Evolutionary conservation across 2,888 invertebrate genomes (phyloP).

Genomic region (Drosophila kuntzei): DNA sequence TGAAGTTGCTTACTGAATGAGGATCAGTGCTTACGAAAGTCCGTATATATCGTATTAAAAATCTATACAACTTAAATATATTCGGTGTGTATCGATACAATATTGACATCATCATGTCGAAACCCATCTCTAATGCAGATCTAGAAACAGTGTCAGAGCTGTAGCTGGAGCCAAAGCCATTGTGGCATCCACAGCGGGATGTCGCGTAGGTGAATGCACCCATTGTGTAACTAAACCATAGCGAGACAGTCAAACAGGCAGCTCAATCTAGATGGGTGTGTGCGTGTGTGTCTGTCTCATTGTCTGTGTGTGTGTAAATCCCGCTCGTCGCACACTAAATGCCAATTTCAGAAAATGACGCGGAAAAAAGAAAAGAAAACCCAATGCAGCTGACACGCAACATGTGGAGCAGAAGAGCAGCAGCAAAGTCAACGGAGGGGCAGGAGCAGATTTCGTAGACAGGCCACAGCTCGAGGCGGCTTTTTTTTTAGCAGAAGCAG

Average conservation of each 20-base stretch:
- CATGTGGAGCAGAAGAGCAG: conserved; percentile 51
- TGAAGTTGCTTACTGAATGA: too few species aligned
- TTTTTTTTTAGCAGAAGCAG: conserved; percentile 19
- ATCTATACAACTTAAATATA: too few species aligned
- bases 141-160: conserved; percentile 30
- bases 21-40: not conserved
- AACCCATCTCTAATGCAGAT: conserved; percentile 14
- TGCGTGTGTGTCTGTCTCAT: conserved; percentile 31
- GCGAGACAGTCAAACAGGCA: conserved; percentile 66
- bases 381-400: conserved; percentile 66
- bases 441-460: conserved; percentile 3
- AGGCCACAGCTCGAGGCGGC: conserved; percentile 56
- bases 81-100: not conserved
- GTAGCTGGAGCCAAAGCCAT: conserved; percentile 26
- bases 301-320: conserved; percentile 69
- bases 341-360: conserved; percentile 81
- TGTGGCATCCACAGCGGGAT: conserved; percentile 71
- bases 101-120: not conserved
- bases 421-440: not conserved
- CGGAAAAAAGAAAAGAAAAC: conserved; percentile 64
- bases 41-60: too few species aligned
- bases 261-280: conserved; percentile 55
- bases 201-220: conserved; percentile 84
- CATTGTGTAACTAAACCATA: conserved; percentile 82
- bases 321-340: conserved; percentile 79